Base-by-base conservation (phyloP, 2,888 invertebrate genomes). In the Odontocolon sp. region DNA sequence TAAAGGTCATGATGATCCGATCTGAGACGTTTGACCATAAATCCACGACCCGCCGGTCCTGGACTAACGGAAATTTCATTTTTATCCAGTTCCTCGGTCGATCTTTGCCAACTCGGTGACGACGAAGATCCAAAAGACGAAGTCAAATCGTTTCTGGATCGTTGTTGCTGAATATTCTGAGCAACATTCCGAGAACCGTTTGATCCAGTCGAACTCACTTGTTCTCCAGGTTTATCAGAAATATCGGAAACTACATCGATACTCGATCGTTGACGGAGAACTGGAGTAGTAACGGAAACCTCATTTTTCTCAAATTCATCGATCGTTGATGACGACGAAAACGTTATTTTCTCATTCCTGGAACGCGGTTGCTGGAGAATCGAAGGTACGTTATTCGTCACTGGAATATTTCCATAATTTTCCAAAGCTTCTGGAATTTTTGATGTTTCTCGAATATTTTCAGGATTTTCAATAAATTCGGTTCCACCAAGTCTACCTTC, bases 231-330 rank as follows among this genome's bases (percentile, higher is more conserved):
- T 1, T 14, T 45, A 1, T 45, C 40, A 4, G 45, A 33, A 16
- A 8, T 14, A 14, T 61, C 31, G 14, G 9, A 36, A 4, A 11
- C n/a, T 23, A 18, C 3, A 3, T 38, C 18, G 28, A 23, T n/a
- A 33, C 18, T 64, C 3, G 64, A 40, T 21, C 50, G 42, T 38
- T 64, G 64, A 56, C 66, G 66, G 2, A 40, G 50, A 11, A 56
- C 21, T 2, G 72, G 52, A 2, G 69, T 45, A 0, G 72, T 66
- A 0, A 61, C 16, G n/a, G 64, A 50, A 33, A 80, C 78, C 42
- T 81, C 80, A 52, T 81, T 81, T 28, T 45, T 75, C 21, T 81
- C 81, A 14, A 76, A 61, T 40, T 81, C 80, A 3, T 81, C 78
- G 57, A 47, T 14, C 1, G 77, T 54, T 1, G 52, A 47, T 1